Base-by-base conservation (phyloP, 2,888 invertebrate species). In the Bombylius major region DNA sequence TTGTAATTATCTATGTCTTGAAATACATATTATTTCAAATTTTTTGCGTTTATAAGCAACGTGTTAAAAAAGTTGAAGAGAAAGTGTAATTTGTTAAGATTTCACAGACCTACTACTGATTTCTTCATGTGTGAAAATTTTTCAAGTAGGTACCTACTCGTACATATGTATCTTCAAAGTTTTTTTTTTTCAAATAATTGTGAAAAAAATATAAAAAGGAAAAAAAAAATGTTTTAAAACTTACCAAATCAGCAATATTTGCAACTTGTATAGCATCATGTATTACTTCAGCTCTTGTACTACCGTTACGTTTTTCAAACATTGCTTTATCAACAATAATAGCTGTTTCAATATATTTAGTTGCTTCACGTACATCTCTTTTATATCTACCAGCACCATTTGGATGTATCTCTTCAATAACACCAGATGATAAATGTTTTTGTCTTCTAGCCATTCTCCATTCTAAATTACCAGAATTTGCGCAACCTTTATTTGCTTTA, bases 251-350 rank as follows among this genome's bases (percentile, higher is more conserved):
- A 59, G 96, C 94, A 71, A 97, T 94, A 76, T 98, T 98, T 64
- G 95, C 93, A 64, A 95, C 92, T 81, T 95, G 93, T 72, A 96
- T 89, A 62, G 94, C 91, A 74, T 97, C 96, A 72, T 94, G 90
- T 65, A 96, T 88, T 63, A 93, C 89, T 71, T 91, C 88, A 14
- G 86, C 82, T 61, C 92, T 77, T 54, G 89, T 89, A 75, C 90
- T 91, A 60, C 91, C 90, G 73, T 93, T 93, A 58, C 94, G 80
- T 68, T 88, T 86, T 67, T 92, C 92, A 73, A 94, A 94, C 93
- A 98, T 95, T 50, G 92, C 89, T 76, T 93, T 91, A 79, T 98
- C 98, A 65, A 95, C 88, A 63, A 98, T 88, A 65, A 98, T 81
- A 53, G 95, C 97, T 57, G 95, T 88, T 78, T 97, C 96, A 66